Base-by-base conservation (phyloP, 2,888 invertebrate genomes). In the Melanotus villosus region DNA sequence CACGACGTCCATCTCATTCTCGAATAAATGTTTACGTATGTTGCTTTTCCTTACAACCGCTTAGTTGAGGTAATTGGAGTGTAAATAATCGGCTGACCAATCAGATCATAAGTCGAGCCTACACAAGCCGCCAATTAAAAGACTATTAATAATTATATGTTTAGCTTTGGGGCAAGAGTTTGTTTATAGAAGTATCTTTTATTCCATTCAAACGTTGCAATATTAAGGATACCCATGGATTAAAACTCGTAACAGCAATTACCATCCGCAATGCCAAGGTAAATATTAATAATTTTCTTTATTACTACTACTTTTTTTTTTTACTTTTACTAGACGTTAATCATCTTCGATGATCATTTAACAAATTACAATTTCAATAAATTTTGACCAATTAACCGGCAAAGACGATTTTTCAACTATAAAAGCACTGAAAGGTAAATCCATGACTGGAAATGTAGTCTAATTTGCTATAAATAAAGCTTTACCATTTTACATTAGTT, bases 1-100 rank as follows among this genome's bases (percentile, higher is more conserved):
- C 41, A 12, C 54, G 36, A 45, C 38, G 18, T 43, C 62, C 63
- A 14, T 71, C 71, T 67, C 62, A 66, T 56, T 70, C 66, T 65
- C 32, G 45, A 60, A 69, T 56, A 59, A 68, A 62, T 45, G 54
- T 43, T 62, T 34, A 26, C 19, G 34, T 19, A 67, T 67, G 14
- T 12, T 26, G 45, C 54, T 45, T 70, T 50, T 70, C 60, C 59
- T 56, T 54, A 58, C 59, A 63, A 63, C 71, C 59, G 58, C 70
- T 65, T 67, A 72, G 68, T 73, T 70, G 68, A 73, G 60, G 73
- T 77, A 77, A 77, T 77, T 77, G 77, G 75, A 74, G 76, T 75
- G 77, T 77, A 77, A 77, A 77, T 77, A 77, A 77, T 77, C 75
- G 63, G 67, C 64, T 65, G 73, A 73, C 73, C 73, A 73, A 75